phyloP scores from a whole-genome alignment of 1,140 invertebrate genomes.

The Ridgeia piscesae region DNA sequence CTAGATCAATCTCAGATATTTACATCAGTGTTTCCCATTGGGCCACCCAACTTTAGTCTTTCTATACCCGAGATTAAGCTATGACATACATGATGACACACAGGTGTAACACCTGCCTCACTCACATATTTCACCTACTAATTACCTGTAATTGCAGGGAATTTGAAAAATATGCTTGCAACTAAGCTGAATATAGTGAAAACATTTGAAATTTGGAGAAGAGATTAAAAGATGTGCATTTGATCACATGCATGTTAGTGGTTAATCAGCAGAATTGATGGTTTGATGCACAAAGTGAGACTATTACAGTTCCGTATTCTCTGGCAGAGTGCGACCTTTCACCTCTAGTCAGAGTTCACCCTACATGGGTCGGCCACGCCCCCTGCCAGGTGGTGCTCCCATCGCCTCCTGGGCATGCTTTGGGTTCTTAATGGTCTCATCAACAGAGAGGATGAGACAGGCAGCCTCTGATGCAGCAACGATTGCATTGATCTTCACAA shows the following conservation, averaged over 20 bases:
- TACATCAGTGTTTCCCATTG: too few relatives aligned
- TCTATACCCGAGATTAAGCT: too few relatives aligned
- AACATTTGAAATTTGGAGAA: too few relatives aligned
- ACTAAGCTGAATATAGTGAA: too few relatives aligned
- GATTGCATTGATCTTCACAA: constrained; percentile 96
- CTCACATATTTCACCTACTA: too few relatives aligned
- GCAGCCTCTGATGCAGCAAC: constrained; percentile 95
- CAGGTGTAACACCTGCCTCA: too few relatives aligned
- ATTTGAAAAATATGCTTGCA: too few relatives aligned
- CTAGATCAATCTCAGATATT: too few relatives aligned
- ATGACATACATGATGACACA: too few relatives aligned
- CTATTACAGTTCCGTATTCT: background rate
- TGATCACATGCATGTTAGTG: background rate
- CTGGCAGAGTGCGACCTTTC: background rate
- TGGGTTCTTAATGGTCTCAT: constrained; percentile 96
- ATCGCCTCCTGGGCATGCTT: constrained; percentile 54
- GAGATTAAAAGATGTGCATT: background rate
- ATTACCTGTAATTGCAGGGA: too few relatives aligned
- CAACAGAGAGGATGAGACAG: constrained; percentile 93
- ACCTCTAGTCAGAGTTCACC: constrained; percentile 12
- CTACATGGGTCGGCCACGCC: constrained; percentile 26
- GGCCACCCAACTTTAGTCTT: too few relatives aligned
- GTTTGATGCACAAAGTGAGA: background rate
- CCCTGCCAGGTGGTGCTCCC: background rate
- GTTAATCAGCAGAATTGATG: background rate